Percentiles rank a stretch among this genome's conserved stretches.
phyloP scores from a whole-genome alignment of 2,113 vertebrate species.

The Dissostichus mawsoni region DNA sequence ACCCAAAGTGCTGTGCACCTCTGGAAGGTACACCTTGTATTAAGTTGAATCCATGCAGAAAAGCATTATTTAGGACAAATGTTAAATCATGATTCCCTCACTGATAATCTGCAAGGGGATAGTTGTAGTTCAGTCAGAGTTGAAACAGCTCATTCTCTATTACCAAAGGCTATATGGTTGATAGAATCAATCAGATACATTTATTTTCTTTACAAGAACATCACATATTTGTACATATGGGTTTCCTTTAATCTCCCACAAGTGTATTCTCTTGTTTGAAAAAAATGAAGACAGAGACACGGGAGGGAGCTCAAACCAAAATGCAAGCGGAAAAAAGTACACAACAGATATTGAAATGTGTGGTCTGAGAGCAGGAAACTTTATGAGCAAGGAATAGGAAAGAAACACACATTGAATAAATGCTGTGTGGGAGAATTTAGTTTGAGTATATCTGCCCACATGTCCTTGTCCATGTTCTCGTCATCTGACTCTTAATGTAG shows the following conservation, averaged over 20 bases:
- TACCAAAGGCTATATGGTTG: not conserved
- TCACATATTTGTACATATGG: not conserved
- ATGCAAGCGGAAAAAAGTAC: not conserved
- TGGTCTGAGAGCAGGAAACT: not conserved
- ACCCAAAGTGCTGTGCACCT: conserved; percentile 56
- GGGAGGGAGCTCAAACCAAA: not conserved
- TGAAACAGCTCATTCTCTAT: not conserved
- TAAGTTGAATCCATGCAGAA: conserved; percentile 31
- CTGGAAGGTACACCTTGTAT: conserved; percentile 59
- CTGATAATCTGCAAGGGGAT: conserved; percentile 3
- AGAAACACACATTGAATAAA: not conserved
- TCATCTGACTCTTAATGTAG: not conserved
- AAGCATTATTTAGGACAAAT: conserved; percentile 23
- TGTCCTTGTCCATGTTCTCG: not conserved
- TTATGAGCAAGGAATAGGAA: not conserved
- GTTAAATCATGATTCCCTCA: conserved; percentile 15
- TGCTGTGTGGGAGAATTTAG: not conserved
- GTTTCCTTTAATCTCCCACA: not conserved
- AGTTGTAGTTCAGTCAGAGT: not conserved
- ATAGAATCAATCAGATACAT: not conserved
- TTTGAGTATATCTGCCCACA: not conserved
- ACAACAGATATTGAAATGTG: not conserved
- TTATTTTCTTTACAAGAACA: not conserved
- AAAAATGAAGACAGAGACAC: not conserved
- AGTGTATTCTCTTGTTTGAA: not conserved